Percentiles rank a stretch among this genome's conserved stretches.
phyloP scores from a whole-genome alignment of 2,113 vertebrate species.

The Capreolus pygargus region DNA sequence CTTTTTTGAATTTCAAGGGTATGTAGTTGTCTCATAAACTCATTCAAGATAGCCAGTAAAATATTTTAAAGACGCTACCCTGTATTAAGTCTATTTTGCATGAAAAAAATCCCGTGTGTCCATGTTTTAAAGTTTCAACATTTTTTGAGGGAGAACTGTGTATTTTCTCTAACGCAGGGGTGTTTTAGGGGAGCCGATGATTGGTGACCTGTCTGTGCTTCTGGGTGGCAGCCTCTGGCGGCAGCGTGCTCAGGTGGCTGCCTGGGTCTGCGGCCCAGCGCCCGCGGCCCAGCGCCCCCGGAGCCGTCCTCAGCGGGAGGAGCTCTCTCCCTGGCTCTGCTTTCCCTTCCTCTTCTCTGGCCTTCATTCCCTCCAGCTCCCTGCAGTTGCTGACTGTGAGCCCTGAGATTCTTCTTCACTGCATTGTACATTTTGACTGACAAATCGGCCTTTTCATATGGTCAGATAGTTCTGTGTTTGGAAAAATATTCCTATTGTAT shows the following conservation, averaged over 20 bases:
- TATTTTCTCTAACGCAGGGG: background rate
- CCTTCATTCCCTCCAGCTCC: constrained; percentile 66
- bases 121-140: background rate
- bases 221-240: rapidly evolving
- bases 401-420: constrained; percentile 60
- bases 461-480: constrained; percentile 80
- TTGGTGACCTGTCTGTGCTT: background rate
- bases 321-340: background rate
- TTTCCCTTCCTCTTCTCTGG: background rate
- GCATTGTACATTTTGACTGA: constrained; percentile 74
- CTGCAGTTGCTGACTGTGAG: constrained; percentile 56
- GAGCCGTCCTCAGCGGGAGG: background rate
- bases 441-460: constrained; percentile 79
- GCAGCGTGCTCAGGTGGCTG: background rate
- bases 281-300: no score
- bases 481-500: constrained; percentile 80
- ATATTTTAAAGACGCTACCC: background rate
- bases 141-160: background rate
- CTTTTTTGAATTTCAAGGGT: background rate
- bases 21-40: constrained; percentile 2
- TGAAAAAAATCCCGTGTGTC: background rate
- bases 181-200: background rate
- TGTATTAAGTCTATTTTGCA: background rate
- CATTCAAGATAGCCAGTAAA: constrained; percentile 27
- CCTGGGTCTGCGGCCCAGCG: background rate